Conservation (phyloP, 2,113 vertebrate genomes). For the Lagopus muta region DNA sequence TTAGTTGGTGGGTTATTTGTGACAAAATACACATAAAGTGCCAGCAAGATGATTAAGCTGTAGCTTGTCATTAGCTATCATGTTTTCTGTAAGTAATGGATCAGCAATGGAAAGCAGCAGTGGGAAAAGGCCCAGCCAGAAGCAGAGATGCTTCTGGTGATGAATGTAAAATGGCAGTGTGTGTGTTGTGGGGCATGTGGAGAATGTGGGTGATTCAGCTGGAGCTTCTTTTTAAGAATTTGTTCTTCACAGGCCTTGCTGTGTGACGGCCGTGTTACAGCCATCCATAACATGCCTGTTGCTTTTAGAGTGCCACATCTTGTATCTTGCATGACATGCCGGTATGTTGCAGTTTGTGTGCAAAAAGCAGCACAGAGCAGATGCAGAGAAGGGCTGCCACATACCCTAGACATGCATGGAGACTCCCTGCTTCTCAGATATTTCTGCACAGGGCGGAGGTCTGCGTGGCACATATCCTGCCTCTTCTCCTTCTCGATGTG, state of each 20-base stretch:
- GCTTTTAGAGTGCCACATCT: background rate
- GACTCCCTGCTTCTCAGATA: background rate
- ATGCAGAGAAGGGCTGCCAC: background rate
- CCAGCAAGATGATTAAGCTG: background rate
- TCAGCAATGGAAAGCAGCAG: background rate
- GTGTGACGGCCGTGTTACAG: background rate
- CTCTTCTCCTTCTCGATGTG: background rate
- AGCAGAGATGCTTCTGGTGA: slow-evolving; percentile 14
- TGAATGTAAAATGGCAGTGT: background rate
- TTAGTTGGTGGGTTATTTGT: background rate
- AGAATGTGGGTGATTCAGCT: slow-evolving; percentile 30
- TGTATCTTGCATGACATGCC: background rate
- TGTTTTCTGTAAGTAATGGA: background rate
- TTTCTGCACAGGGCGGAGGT: background rate
- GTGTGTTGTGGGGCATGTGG: slow-evolving; percentile 22
- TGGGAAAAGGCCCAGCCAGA: background rate
- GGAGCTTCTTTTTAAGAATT: background rate
- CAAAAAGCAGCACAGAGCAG: background rate
- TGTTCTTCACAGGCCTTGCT: background rate
- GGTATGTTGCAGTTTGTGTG: background rate
- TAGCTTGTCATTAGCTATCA: background rate
- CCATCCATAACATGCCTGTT: background rate
- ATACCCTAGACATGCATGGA: background rate
- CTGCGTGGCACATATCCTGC: fast-evolving
- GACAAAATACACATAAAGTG: background rate